These are phyloP conservation scores for Parnassius smintheus DNA, from an alignment of 2,888 invertebrate genomes.

Conservation along the genomic window DNA sequence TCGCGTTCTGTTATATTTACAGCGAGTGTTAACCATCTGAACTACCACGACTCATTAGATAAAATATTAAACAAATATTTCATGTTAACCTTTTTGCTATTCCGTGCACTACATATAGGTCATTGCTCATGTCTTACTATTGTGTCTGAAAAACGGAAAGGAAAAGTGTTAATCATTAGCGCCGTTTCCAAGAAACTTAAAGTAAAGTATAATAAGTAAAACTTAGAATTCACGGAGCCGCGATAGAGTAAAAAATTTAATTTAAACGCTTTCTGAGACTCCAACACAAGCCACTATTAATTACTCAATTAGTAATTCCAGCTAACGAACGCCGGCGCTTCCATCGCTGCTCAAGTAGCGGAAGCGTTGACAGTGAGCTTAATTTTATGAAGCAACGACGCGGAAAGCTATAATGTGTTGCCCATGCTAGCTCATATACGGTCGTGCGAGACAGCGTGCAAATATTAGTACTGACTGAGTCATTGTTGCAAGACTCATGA, in stretches of 20 bases:
- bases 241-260: neutral
- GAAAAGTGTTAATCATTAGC: no score
- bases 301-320: conserved; percentile 24
- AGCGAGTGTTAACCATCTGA: no score
- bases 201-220: no score
- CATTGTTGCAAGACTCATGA: conserved; percentile 10
- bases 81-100: no score
- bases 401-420: conserved; percentile 24
- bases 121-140: no score
- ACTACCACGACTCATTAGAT: no score
- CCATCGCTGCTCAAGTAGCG: neutral
- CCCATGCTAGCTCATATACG: conserved; percentile 5
- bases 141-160: no score
- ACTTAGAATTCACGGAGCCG: no score
- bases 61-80: no score
- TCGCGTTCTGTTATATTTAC: no score
- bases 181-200: no score
- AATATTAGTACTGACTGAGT: neutral
- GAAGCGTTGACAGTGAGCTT: conserved; percentile 10
- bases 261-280: neutral
- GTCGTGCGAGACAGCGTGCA: conserved; percentile 6
- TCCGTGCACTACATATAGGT: no score
- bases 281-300: conserved; percentile 21
- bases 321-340: conserved; percentile 13
- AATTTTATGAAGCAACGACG: conserved; percentile 19